phyloP scores from a whole-genome alignment of 2,888 invertebrate species.

The Erebia palarica region DNA sequence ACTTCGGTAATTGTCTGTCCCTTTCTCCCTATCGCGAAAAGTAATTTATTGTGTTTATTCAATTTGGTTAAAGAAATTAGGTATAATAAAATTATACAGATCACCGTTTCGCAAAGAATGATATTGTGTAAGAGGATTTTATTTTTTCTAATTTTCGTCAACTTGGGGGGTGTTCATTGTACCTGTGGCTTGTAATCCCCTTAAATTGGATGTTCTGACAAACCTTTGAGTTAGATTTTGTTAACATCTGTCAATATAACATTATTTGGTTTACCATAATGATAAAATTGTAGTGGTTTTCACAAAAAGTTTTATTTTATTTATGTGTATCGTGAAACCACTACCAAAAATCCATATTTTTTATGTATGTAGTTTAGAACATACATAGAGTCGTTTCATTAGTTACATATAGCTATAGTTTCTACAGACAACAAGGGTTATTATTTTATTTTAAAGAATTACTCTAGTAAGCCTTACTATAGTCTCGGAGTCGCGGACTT shows the following conservation, averaged over 20 bases:
- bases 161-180: constrained; percentile 53
- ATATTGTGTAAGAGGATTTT: constrained; percentile 61
- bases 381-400: too few species aligned
- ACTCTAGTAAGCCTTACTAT: too few species aligned
- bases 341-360: too few species aligned
- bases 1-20: constrained; percentile 40
- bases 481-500: too few species aligned
- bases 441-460: too few species aligned
- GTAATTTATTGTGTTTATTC: constrained; percentile 62
- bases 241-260: constrained; percentile 40
- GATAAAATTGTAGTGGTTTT: constrained; percentile 4
- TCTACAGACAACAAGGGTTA: too few species aligned
- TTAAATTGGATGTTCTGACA: constrained; percentile 45
- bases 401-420: too few species aligned
- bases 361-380: too few species aligned
- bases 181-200: constrained; percentile 59
- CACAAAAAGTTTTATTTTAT: background rate
- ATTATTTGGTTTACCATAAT: background rate
- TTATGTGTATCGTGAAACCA: too few species aligned
- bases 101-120: constrained; percentile 50
- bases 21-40: constrained; percentile 47
- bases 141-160: constrained; percentile 50
- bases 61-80: constrained; percentile 62
- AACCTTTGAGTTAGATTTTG: constrained; percentile 23
- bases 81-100: constrained; percentile 79